These are phyloP conservation scores for Chaitophorus viminalis DNA, from an alignment of 2,888 invertebrate species.

Conservation along the genomic window DNA sequence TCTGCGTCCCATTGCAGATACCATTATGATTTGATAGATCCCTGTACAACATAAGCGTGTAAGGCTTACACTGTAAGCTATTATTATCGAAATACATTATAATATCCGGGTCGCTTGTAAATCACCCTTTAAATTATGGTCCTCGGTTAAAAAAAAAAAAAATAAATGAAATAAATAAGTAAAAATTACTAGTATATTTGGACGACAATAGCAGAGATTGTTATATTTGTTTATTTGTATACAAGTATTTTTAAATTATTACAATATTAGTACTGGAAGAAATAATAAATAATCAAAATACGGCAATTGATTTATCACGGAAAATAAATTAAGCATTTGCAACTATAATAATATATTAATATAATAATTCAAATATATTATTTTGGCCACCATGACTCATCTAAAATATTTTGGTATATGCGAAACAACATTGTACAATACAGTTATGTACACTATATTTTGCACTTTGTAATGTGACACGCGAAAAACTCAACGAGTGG, in stretches of 20 bases:
- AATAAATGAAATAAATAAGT: no score
- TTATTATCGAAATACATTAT: not conserved
- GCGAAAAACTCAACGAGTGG: not conserved
- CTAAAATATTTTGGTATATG: not conserved
- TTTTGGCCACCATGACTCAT: not conserved
- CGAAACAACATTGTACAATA: not conserved
- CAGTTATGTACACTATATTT: not conserved
- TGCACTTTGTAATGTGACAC: not conserved
- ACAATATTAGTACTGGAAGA: no score
- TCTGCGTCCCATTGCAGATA: not conserved
- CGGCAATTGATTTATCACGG: not conserved
- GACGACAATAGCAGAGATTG: no score
- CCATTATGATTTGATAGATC: not conserved
- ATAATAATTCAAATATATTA: no score
- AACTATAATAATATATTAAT: not conserved
- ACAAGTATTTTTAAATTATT: no score
- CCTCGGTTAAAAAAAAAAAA: no score
- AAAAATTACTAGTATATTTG: no score
- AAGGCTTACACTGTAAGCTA: not conserved
- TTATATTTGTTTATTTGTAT: no score
- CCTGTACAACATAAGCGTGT: not conserved
- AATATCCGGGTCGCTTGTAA: not conserved
- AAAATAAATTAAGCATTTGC: not conserved
- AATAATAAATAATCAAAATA: not conserved
- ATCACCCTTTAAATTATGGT: not conserved